A percentile compares a stretch with the other conserved stretches of the same genome.
Evolutionary conservation across 2,113 vertebrate genomes (phyloP).

Genomic region (Lamprologus tigripictilis): DNA sequence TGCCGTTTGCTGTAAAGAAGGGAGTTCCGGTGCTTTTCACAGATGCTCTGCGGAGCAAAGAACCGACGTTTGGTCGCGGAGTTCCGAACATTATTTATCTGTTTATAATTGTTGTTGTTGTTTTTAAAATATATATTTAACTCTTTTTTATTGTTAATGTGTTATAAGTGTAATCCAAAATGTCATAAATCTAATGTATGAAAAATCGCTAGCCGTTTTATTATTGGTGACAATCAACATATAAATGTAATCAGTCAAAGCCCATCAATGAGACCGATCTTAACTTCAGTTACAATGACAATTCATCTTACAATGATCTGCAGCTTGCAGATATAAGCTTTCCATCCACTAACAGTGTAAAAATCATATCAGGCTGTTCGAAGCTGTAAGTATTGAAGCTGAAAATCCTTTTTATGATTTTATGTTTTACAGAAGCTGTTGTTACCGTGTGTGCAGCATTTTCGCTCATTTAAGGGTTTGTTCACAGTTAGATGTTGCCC

Average conservation of each 20-base stretch:
- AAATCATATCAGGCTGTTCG: background rate
- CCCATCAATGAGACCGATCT: background rate
- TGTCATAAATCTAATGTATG: background rate
- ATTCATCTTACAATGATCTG: background rate
- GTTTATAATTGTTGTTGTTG: background rate
- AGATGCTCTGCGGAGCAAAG: background rate
- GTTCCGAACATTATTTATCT: background rate
- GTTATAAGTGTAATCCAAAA: background rate
- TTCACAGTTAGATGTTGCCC: background rate
- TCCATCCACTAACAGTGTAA: background rate
- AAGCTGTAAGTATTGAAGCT: background rate
- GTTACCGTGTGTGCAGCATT: too few relatives aligned
- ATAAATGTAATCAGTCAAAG: background rate
- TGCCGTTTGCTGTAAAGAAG: background rate
- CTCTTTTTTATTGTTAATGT: background rate
- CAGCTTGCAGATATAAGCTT: background rate
- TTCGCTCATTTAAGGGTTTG: background rate
- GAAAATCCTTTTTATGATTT: background rate
- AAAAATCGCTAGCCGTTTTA: background rate
- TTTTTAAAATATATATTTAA: background rate
- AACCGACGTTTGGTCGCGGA: background rate
- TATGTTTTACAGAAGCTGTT: background rate
- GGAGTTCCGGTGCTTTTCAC: background rate
- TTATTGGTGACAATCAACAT: background rate
- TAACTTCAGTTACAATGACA: background rate